Evolutionary conservation across 2,113 vertebrate genomes (phyloP), one percentile per base, ranked within the genome.

Genomic region (Salvator merianae): DNA sequence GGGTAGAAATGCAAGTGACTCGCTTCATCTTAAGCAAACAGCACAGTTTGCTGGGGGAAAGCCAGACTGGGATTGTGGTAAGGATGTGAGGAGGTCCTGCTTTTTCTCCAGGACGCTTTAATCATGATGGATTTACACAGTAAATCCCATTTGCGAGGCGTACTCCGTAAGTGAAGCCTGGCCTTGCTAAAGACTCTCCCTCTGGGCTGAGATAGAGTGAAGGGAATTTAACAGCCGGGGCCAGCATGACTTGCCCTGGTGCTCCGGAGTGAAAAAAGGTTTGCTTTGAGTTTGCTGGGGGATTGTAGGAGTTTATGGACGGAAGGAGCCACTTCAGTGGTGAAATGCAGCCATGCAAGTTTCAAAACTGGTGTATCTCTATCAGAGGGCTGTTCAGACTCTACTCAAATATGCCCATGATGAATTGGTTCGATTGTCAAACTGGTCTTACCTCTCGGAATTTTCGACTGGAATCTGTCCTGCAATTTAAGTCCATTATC

Each of bases 81-180:
- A 47, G 55, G 62, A 36, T 16, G 62, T n/a, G 43, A 14, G 43
- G 22, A 28, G 6, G 24, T 70, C 68, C 36, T 81, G 79, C 32
- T 71, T 70, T 81, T 71, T 55, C 66, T 81, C 66, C n/a, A 14
- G 36, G 79, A 47, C 79, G 55, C 47, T 53, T 81, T 81, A 81
- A 81, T 81, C 79, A 53, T 71, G 66, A 55, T 81, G 22, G 66
- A 81, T 81, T 53, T 81, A 36, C 63, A 32, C 62, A 43, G 62
- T 1, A 80, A 80, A 80, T 69, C 78, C 65, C 47, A 20, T 30
- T 32, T 68, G 66, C 20, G 1, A 55, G 32, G 22, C 47, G 30
- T 70, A 32, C 79, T 66, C 43, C 26, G 6, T 36, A 5, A 10
- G 34, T 10, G 69, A 38, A 26, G 4, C 3, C 36, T 55, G 32